Base-by-base conservation (phyloP, 2,113 vertebrate species). In the Ifrita kowaldi region DNA sequence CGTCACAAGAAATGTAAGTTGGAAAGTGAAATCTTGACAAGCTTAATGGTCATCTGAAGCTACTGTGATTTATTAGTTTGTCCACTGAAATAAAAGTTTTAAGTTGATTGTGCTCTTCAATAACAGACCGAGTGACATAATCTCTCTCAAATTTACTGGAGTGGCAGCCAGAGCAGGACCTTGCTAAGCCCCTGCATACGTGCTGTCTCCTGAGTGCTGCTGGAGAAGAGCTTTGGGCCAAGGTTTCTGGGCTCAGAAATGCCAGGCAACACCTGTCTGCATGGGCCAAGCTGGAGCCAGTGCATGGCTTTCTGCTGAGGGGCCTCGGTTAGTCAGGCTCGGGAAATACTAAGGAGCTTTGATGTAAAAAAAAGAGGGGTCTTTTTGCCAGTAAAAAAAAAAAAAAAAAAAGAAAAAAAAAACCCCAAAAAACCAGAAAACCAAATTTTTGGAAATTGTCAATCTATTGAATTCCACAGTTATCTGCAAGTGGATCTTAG, bases 61-160 rank as follows among this genome's bases (percentile, higher is more conserved):
- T 63, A 74, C 79, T 50, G 41, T 88, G 67, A 95, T 93, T 87
- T 96, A 91, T 82, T 73, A 63, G 75, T 42, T 90, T 93, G 75
- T 89, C 39, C 41, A 26, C 19, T 70, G 53, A 87, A 87, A 83
- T 79, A 91, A 80, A 89, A 53, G 11, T 39, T 82, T 78, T 64
- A 68, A 79, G 74, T 76, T 73, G 63, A 87, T 85, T 62, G 46
- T 55, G 53, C 59, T 87, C 33, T 53, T 89, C 84, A 73, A 35
- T 65, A 93, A 77, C 63, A 91, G 65, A 82, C 12, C 62, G 69
- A 79, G n/a, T 87, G 91, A 89, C 62, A 85, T 79, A 76, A 90
- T 82, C 46, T 82, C 53, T 76, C 57, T 79, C 69, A 84, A 69
- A 85, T 85, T 56, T 56, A 82, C 70, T 91, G 5, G 67, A 35